phyloP scores from a whole-genome alignment of 1,140 invertebrate species.

The Drosophila guanche region DNA sequence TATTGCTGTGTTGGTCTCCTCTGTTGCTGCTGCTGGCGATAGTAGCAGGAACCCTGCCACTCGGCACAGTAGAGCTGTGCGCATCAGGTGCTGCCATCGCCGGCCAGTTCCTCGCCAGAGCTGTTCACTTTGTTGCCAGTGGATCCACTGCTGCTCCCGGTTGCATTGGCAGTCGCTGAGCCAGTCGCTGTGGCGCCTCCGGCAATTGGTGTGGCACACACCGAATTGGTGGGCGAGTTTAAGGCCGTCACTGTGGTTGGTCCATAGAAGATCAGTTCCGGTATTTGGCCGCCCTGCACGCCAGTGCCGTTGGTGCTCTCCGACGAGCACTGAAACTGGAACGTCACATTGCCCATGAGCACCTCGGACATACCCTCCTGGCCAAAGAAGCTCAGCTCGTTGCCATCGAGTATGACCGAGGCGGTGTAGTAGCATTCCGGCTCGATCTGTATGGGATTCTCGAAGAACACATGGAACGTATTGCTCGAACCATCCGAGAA shows the following conservation, averaged over 20 bases:
- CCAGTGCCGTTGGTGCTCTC: slow-evolving; percentile 97
- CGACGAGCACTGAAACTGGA: slow-evolving; percentile 96
- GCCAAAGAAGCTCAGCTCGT: slow-evolving; percentile 97
- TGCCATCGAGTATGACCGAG: slow-evolving; percentile 94
- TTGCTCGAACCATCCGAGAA: slow-evolving; percentile 97
- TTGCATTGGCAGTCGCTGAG: slow-evolving; percentile 2
- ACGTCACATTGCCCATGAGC: slow-evolving; percentile 93
- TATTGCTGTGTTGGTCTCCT: slow-evolving; percentile 60
- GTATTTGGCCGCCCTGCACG: slow-evolving; percentile 96
- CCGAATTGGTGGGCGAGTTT: slow-evolving; percentile 75
- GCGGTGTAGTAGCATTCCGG: slow-evolving; percentile 96
- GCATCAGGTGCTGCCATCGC: slow-evolving; percentile 69
- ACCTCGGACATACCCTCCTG: slow-evolving; percentile 97
- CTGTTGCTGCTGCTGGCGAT: slow-evolving; percentile 54
- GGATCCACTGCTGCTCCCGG: background rate
- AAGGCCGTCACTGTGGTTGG: slow-evolving; percentile 85
- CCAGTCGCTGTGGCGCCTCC: slow-evolving; percentile 4
- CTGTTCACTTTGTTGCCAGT: slow-evolving; percentile 36
- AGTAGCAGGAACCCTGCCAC: slow-evolving; percentile 66
- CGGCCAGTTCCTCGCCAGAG: slow-evolving; percentile 57
- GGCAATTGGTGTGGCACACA: slow-evolving; percentile 70
- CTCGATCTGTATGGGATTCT: slow-evolving; percentile 96
- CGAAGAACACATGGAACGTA: slow-evolving; percentile 96
- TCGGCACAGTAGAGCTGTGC: slow-evolving; percentile 71
- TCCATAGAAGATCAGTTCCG: slow-evolving; percentile 96